Percentiles rank a stretch among this genome's conserved stretches.
Evolutionary conservation across 2,797 vertebrate species (phyloP).

Genomic region (Acipenser transmontanus): DNA sequence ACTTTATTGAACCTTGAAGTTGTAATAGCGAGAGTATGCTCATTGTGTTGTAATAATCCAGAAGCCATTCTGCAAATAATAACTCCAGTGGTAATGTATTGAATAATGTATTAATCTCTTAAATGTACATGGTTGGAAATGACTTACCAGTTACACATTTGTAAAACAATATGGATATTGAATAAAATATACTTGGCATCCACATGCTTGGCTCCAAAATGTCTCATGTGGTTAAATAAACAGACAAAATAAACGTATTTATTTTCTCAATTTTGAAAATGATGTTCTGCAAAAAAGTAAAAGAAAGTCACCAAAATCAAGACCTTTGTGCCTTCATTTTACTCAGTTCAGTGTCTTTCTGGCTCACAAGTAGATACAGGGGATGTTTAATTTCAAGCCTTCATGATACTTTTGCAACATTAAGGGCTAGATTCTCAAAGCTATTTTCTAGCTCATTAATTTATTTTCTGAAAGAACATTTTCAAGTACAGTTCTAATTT

Average conservation of each 20-base stretch:
- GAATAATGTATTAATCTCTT: slow-evolving; percentile 15
- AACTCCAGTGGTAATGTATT: slow-evolving; percentile 11
- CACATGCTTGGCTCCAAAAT: slow-evolving; percentile 8
- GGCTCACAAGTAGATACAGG: too few species aligned
- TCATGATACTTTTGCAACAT: too few species aligned
- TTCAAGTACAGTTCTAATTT: too few species aligned
- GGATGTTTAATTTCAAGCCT: too few species aligned
- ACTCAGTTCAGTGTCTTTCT: too few species aligned
- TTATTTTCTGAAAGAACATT: too few species aligned
- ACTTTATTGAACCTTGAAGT: slow-evolving; percentile 21
- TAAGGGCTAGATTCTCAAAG: too few species aligned
- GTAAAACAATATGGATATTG: slow-evolving; percentile 26
- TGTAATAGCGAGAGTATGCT: slow-evolving; percentile 14
- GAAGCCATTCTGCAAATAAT: slow-evolving; percentile 17
- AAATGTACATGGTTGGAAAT: slow-evolving; percentile 6
- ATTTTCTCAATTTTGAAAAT: too few species aligned
- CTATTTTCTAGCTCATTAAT: too few species aligned
- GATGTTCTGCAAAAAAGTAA: too few species aligned
- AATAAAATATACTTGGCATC: slow-evolving; percentile 17
- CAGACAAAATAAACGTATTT: slow-evolving; percentile 1
- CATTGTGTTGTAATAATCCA: slow-evolving; percentile 19
- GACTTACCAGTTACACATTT: slow-evolving; percentile 20
- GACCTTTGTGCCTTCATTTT: too few species aligned
- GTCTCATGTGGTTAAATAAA: slow-evolving; percentile 20
- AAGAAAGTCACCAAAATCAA: too few species aligned